Percentiles rank a stretch among this genome's conserved stretches.
phyloP scores from a whole-genome alignment of 1,140 invertebrate species.

The Coenobita brevimanus region DNA sequence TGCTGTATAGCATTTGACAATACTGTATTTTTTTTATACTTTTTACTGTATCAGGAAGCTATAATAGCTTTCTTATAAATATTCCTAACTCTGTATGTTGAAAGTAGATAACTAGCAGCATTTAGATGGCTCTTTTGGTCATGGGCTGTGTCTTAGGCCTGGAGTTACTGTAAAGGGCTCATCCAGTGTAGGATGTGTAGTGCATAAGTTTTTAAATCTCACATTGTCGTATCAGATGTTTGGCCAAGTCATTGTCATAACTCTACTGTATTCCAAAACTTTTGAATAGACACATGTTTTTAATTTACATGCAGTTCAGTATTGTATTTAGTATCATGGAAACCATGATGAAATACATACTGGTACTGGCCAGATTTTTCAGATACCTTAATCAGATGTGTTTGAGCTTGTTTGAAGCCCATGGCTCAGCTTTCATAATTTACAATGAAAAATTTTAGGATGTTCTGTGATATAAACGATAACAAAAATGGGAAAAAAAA shows the following conservation, averaged over 20 bases:
- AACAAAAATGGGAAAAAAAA: constrained; percentile 31
- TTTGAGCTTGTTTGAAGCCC: constrained; percentile 4
- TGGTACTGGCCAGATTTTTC: no score
- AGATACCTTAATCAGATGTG: constrained; percentile 18
- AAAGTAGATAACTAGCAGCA: constrained; percentile 21
- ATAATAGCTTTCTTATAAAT: constrained; percentile 55
- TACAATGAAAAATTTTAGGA: constrained; percentile 31
- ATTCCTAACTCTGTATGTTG: constrained; percentile 38
- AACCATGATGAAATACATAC: no score
- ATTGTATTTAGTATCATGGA: no score
- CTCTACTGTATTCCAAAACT: no score
- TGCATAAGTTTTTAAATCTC: no score
- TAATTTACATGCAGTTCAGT: no score
- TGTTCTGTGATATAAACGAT: constrained; percentile 52
- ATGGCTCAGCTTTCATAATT: no score
- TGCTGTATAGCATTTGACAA: no score
- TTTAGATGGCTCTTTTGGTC: not conserved
- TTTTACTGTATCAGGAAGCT: constrained; percentile 37
- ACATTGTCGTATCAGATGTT: no score
- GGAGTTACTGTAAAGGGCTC: not conserved
- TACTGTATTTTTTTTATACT: constrained; percentile 35
- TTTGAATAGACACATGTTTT: no score
- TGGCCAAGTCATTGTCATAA: no score
- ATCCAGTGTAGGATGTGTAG: constrained; percentile 6
- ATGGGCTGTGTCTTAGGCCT: not conserved